These are phyloP conservation scores for Schizopygopsis malacanthus DNA, from an alignment of 2,797 vertebrate species.

Conservation along the genomic window DNA sequence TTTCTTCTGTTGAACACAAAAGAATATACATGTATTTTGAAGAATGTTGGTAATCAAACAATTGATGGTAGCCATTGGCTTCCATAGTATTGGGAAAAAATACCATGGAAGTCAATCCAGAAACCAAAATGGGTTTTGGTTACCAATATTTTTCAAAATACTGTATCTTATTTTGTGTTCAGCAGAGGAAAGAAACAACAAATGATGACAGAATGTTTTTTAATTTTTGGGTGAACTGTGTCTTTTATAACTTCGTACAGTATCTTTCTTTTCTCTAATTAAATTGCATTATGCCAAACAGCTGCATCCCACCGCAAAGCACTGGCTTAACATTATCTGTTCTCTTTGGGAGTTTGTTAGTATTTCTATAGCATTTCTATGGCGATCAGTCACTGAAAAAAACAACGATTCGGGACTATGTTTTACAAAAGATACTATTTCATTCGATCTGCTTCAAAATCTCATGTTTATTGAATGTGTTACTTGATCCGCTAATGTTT, in stretches of 20 bases:
- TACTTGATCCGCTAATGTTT: background rate
- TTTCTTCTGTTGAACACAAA: background rate
- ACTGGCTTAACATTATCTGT: no score
- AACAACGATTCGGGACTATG: background rate
- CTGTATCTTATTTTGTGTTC: background rate
- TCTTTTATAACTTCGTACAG: background rate
- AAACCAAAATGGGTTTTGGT: background rate
- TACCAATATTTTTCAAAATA: background rate
- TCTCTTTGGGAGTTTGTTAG: slow-evolving; percentile 2
- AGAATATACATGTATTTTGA: background rate
- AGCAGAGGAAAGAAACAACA: background rate
- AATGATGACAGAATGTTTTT: background rate
- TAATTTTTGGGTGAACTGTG: no score
- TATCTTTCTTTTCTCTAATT: background rate
- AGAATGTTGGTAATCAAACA: background rate
- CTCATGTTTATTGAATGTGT: background rate
- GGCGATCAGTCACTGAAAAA: slow-evolving; percentile 12
- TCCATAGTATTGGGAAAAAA: background rate
- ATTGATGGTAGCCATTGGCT: background rate
- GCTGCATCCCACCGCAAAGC: background rate
- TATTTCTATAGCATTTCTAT: background rate
- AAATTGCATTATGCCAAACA: background rate
- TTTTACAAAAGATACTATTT: background rate
- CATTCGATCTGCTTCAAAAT: background rate
- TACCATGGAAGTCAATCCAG: background rate